Evolutionary conservation across 2,888 invertebrate genomes (phyloP).

Genomic region (Drosophila nigricruria): DNA sequence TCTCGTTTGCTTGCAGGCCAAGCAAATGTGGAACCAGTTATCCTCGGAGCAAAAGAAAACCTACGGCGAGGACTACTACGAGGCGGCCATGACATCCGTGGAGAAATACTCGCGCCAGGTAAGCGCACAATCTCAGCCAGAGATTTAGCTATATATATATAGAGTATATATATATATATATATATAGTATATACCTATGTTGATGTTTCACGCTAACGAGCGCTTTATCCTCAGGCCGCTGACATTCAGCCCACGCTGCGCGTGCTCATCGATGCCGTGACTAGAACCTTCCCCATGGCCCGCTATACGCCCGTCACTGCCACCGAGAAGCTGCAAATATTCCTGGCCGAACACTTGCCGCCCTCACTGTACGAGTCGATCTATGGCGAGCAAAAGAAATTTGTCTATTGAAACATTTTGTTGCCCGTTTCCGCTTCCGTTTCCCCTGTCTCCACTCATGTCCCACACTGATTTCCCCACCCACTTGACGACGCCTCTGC

Average conservation of each 20-base stretch:
- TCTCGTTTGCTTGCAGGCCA: constrained; percentile 86
- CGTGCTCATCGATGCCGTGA: constrained; percentile 91
- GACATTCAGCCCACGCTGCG: constrained; percentile 92
- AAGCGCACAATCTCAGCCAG: constrained; percentile 26
- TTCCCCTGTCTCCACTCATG: background rate
- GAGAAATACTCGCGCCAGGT: constrained; percentile 91
- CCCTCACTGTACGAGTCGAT: constrained; percentile 92
- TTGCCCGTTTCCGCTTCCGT: constrained; percentile 10
- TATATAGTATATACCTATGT: background rate
- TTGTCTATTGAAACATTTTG: constrained; percentile 56
- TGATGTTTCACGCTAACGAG: constrained; percentile 32
- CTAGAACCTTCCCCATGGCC: constrained; percentile 92
- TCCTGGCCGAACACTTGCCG: constrained; percentile 93
- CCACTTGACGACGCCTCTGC: constrained; percentile 24
- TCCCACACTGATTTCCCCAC: no score
- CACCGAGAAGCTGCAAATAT: constrained; percentile 91
- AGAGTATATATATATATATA: background rate
- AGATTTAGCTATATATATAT: background rate
- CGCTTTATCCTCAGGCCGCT: constrained; percentile 87
- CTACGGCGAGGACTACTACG: constrained; percentile 94
- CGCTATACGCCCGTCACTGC: constrained; percentile 94
- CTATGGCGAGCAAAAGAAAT: constrained; percentile 86
- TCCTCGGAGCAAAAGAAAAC: constrained; percentile 91
- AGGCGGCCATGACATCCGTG: constrained; percentile 91
- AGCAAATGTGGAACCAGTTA: constrained; percentile 93